phyloP scores from a whole-genome alignment of 2,113 vertebrate genomes.

The Rafetus swinhoei region DNA sequence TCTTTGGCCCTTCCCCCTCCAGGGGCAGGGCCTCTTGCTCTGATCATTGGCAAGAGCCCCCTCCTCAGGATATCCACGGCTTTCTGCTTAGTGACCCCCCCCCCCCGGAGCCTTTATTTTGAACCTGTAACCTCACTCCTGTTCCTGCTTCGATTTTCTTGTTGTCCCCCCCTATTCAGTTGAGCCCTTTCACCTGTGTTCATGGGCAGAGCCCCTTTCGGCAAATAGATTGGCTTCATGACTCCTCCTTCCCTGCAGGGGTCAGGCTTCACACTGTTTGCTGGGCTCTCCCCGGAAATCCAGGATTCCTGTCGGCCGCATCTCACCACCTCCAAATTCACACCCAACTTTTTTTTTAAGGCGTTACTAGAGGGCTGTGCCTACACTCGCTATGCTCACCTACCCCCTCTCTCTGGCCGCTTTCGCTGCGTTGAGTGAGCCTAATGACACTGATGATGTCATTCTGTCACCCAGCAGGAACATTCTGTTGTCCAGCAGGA shows the following conservation, averaged over 20 bases:
- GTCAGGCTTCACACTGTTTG: neutral
- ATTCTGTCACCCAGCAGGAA: too few relatives aligned
- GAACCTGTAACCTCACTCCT: neutral
- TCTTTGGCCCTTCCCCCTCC: neutral
- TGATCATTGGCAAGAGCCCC: neutral
- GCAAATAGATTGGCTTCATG: neutral
- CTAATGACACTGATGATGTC: too few relatives aligned
- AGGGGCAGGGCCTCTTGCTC: neutral
- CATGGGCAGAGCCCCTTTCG: too few relatives aligned
- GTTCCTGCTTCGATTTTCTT: neutral
- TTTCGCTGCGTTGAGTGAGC: too few relatives aligned
- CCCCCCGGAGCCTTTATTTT: neutral
- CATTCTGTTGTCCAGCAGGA: too few relatives aligned
- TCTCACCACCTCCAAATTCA: neutral
- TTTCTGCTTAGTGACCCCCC: neutral
- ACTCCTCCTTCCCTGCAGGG: neutral
- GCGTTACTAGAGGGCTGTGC: neutral
- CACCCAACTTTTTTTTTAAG: neutral
- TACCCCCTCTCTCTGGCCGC: too few relatives aligned
- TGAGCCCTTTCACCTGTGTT: neutral
- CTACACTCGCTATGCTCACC: too few relatives aligned
- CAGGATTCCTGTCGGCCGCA: neutral
- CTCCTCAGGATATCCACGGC: neutral
- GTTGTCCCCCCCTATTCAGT: neutral
- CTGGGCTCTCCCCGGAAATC: neutral